phyloP scores from a whole-genome alignment of 1,140 invertebrate genomes.

The Sycophaga agraensis region DNA sequence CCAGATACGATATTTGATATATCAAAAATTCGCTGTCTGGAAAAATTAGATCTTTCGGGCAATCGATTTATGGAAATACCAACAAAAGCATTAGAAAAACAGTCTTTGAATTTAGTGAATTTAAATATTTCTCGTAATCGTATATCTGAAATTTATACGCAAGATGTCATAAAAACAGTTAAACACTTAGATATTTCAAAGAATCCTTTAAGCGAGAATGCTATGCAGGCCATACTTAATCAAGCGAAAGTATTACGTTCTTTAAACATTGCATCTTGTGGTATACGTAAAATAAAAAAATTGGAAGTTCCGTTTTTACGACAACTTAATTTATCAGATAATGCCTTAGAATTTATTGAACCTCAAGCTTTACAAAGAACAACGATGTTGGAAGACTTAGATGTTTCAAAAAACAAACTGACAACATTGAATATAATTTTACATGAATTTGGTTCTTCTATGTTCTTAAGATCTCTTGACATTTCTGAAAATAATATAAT shows the following conservation, averaged over 20 bases:
- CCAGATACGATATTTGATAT: conserved; percentile 85
- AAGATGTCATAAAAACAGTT: conserved; percentile 84
- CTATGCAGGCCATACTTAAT: conserved; percentile 74
- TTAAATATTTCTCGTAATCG: conserved; percentile 80
- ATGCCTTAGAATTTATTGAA: conserved; percentile 69
- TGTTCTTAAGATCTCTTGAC: conserved; percentile 69
- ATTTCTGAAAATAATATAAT: conserved; percentile 77
- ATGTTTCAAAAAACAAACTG: conserved; percentile 76
- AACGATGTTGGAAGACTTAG: conserved; percentile 75
- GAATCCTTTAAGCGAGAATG: conserved; percentile 76
- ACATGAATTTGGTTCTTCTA: conserved; percentile 60
- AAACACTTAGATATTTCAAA: conserved; percentile 84
- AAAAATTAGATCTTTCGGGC: conserved; percentile 75
- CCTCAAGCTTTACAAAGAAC: conserved; percentile 73
- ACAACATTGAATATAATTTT: conserved; percentile 56
- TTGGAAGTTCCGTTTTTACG: conserved; percentile 86
- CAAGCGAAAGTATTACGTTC: conserved; percentile 85
- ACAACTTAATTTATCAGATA: conserved; percentile 78
- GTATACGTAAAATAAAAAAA: conserved; percentile 66
- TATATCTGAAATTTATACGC: conserved; percentile 75
- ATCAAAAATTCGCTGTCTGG: conserved; percentile 73
- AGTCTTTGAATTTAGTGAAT: conserved; percentile 77
- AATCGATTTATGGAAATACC: conserved; percentile 81
- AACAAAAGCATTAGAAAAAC: conserved; percentile 74
- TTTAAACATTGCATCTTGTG: conserved; percentile 78